Base-by-base conservation (phyloP, 2,113 vertebrate genomes). In the Prietella phreatophila region DNA sequence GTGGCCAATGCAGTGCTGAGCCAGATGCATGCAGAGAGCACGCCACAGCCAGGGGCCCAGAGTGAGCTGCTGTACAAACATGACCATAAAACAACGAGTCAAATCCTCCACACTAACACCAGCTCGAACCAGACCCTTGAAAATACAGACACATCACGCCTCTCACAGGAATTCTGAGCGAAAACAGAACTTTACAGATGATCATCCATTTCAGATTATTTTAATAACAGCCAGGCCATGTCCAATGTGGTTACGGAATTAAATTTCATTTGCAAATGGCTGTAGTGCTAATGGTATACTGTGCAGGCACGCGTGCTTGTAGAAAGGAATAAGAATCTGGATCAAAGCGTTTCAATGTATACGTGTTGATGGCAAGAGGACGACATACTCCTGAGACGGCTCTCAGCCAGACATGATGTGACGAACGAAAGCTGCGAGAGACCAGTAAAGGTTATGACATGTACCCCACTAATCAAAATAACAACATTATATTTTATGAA, bases 361-460 rank as follows among this genome's bases (percentile, higher is more conserved):
- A 94, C 92, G 79, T 83, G 87, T 50, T 56, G 85, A 75, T 50
- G 75, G 56, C 78, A 85, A 83, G 87, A 88, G 80, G 83, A 67
- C 7, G 87, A 90, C 93, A 67, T 91, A 90, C 87, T 91, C 93
- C 92, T 89, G 87, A 93, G 93, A 93, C 92, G 79, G 92, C 93
- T 91, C 90, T 95, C 94, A 95, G 94, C 93, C 95, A 89, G 94
- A 94, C 94, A 96, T 91, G 95, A 95, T 94, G 93, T 94, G 94
- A 86, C 93, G 95, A 89, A 95, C 95, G 90, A 96, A 95, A 81
- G 88, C 95, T 95, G 94, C 89, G 88, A 91, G 94, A 90, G 92
- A 94, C 93, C 92, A 93, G 94, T 90, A 94, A 94, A 86, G 93
- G 89, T 93, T 94, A 50, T 86, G 63, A 63, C 85, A 91, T 87